phyloP scores from a whole-genome alignment of 2,797 vertebrate species.

The Sebastes taczanowskii region DNA sequence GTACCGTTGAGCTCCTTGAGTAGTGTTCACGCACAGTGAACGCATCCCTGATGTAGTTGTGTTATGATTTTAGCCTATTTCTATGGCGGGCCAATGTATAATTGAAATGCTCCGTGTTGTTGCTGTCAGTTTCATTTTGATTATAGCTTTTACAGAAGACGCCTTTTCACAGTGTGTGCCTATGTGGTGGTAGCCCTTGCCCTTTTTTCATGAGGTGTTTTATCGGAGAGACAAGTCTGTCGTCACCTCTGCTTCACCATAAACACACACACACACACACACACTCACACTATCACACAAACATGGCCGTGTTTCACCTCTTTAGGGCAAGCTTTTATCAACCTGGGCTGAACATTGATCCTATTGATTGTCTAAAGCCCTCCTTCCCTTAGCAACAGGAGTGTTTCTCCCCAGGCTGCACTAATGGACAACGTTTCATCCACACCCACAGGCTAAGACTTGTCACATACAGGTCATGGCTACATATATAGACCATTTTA shows the following conservation, averaged over 20 bases:
- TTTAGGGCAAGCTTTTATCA: slow-evolving; percentile 73
- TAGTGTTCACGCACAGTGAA: background rate
- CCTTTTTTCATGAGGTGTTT: slow-evolving; percentile 63
- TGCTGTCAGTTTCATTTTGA: slow-evolving; percentile 25
- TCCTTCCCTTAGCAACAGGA: slow-evolving; percentile 35
- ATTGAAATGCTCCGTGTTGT: slow-evolving; percentile 22
- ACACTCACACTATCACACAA: slow-evolving; percentile 18
- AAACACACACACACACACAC: slow-evolving; percentile 9
- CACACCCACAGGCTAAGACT: slow-evolving; percentile 5
- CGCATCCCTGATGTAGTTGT: slow-evolving; percentile 1
- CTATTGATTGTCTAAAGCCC: slow-evolving; percentile 62
- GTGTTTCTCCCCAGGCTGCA: slow-evolving; percentile 27
- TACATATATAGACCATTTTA: background rate
- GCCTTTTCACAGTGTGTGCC: slow-evolving; percentile 24
- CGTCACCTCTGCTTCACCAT: slow-evolving; percentile 53
- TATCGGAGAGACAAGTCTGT: slow-evolving; percentile 71
- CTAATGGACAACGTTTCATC: slow-evolving; percentile 52
- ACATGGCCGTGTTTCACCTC: slow-evolving; percentile 50
- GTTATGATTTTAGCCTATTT: slow-evolving; percentile 31
- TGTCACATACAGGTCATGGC: slow-evolving; percentile 26
- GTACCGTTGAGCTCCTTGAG: slow-evolving; percentile 18
- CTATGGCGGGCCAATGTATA: slow-evolving; percentile 6
- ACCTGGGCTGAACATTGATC: slow-evolving; percentile 70
- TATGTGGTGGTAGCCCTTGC: slow-evolving; percentile 31
- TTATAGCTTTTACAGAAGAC: slow-evolving; percentile 24